Base-by-base conservation (phyloP, 2,888 invertebrate species). In the Hirtodrosophila cameraria region DNA sequence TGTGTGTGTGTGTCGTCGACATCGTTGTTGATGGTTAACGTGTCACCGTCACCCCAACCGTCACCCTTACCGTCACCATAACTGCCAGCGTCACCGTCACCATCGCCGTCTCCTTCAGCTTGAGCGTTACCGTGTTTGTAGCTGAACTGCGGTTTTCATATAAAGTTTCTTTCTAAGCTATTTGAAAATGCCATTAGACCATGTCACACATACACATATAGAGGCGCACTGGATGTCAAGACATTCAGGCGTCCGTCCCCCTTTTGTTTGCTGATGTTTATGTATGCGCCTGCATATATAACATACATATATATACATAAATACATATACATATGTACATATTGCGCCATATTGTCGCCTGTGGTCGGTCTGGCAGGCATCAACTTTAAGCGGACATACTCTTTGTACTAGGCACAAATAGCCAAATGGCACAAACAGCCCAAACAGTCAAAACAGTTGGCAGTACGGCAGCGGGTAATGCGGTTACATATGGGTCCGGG, bases 121-220 rank as follows among this genome's bases (percentile, higher is more conserved):
- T 30, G 31, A 39, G 38, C 52, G 25, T 33, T 15, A n/a, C 39
- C 20, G 18, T 23, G 38, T 54, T 27, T 46, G 68, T 43, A 55
- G 46, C 46, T 28, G 50, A 39, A 59, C 41, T 48, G 64, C 41
- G 65, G 69, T 23, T 72, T 66, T 85, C 65, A 68, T 87, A 78
- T 66, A 72, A 75, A 78, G 75, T 78, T 87, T 48, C 59, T 79
- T 78, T 73, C 68, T 71, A 66, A 75, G 85, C 82, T 68, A 84
- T 86, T 86, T 63, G 72, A 68, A 86, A 86, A 86, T 82, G 70
- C 82, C 82, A 84, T 83, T 83, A 87, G 87, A 87, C 82, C 75
- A 62, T 72, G 78, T 70, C 60, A 65, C 63, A 65, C 45, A 70
- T 35, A 60, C 60, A 69, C 36, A 46, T 23, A 49, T n/a, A 20